Conservation (phyloP, 30 jellyfish, hydroid and myxozoan genomes). For the Euphysa ruthae region DNA sequence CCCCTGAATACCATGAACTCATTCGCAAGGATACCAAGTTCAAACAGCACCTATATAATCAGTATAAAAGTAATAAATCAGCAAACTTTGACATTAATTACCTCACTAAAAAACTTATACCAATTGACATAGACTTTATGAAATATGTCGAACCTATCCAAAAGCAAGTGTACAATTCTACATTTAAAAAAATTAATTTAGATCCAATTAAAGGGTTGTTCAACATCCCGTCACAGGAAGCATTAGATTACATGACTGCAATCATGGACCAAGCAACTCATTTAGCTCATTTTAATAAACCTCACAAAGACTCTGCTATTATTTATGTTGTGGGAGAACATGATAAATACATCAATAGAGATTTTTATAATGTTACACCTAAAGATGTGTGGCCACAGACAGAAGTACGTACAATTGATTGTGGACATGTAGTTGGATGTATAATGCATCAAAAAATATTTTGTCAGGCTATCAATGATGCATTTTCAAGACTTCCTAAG, state of each 20-base stretch:
- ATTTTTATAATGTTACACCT: constrained; percentile 43
- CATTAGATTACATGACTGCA: constrained; percentile 61
- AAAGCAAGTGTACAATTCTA: constrained; percentile 23
- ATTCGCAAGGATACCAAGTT: constrained; percentile 17
- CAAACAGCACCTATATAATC: background rate
- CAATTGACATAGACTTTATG: constrained; percentile 48
- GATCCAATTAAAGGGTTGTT: constrained; percentile 29
- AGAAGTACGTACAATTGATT: constrained; percentile 59
- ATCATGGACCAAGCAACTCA: constrained; percentile 68
- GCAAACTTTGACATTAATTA: background rate
- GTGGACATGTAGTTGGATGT: constrained; percentile 82
- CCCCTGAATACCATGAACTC: constrained; percentile 31
- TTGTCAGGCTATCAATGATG: constrained; percentile 75
- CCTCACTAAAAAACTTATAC: constrained; percentile 10
- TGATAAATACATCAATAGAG: constrained; percentile 69
- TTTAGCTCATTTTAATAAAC: constrained; percentile 49
- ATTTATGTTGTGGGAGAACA: constrained; percentile 65
- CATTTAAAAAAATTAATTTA: constrained; percentile 42
- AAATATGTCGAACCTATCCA: constrained; percentile 32
- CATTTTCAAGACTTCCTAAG: constrained; percentile 21
- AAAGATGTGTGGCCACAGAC: constrained; percentile 55
- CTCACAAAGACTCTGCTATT: constrained; percentile 46
- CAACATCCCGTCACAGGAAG: constrained; percentile 27
- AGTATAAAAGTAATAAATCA: background rate
- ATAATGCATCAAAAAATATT: constrained; percentile 53